Evolutionary conservation across 1,140 invertebrate species (phyloP).

Genomic region (Sarcophaga bullata): DNA sequence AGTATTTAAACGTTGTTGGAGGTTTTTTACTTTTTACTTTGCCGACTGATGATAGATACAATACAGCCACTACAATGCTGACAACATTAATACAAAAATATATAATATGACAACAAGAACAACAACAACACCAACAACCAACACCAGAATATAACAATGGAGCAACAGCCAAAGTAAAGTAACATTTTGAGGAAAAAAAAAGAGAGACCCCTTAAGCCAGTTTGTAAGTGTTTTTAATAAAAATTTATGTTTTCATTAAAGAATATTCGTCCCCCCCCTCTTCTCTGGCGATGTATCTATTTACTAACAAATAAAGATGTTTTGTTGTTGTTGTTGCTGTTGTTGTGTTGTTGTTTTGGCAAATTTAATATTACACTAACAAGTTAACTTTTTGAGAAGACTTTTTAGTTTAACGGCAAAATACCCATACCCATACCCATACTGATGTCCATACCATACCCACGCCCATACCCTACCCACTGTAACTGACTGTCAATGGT

Average conservation of each 20-base stretch:
- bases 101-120: neutral
- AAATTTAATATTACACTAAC: conserved; percentile 10
- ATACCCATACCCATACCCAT: no score
- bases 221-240: conserved; percentile 25
- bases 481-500: no score
- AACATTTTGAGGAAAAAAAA: neutral
- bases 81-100: no score
- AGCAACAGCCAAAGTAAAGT: neutral
- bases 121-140: neutral
- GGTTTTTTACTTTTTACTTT: neutral
- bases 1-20: neutral
- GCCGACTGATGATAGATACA: no score
- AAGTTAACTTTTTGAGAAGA: neutral
- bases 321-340: neutral
- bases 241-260: conserved; percentile 8
- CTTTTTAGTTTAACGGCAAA: neutral
- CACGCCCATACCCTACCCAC: no score
- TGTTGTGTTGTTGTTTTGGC: neutral
- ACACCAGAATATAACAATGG: no score
- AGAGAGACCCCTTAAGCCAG: neutral
- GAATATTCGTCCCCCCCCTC: neutral
- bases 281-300: no score
- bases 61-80: neutral
- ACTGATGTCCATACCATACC: no score
- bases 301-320: neutral